Evolutionary conservation across 2,888 invertebrate species (phyloP), one percentile per base, ranked within the genome.

Genomic region (Drosophila buzzatii): DNA sequence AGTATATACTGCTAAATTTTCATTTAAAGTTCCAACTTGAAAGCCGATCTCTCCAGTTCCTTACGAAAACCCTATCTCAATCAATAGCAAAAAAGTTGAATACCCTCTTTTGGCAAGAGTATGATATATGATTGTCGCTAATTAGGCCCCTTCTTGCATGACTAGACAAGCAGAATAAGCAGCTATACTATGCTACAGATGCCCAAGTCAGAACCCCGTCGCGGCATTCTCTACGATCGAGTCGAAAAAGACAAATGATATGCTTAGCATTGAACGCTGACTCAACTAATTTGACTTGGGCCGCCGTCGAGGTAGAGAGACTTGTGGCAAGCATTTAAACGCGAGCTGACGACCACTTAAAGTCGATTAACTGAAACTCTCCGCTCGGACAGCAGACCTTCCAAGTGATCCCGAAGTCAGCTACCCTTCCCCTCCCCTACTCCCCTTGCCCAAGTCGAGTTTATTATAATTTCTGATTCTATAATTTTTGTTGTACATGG

Each of bases 61-160:
- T n/a, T n/a, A n/a, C n/a, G 5, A 2, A n/a, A 18, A n/a, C 18
- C 18, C 0, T 14, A 18, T 18, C 7, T 10, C 1, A 3, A 10
- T 6, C 18, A 33, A 51, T 10, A 6, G 23, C 23, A 7, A 2
- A 33, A 6, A 18, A 12, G 7, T 14, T 12, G 7, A 27, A 31
- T 55, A 41, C 7, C 41, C 39, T 20, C 35, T 2, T 9, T 5
- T 27, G 27, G 5, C 39, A 72, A 61, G 71, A 71, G 70, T 79
- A 82, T 69, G 70, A 39, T 18, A 59, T 31, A 81, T 85, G 85
- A 85, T 77, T 82, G 82, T 72, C 76, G 67, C 88, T 85, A 85
- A 85, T 85, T 87, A 76, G 66, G 41, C 57, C 58, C 61, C 60
- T 47, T 49, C 62, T 60, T 52, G 53, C 33, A 53, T 63, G 41